Conservation (phyloP, 2,113 vertebrate species). For the Indicator indicator region DNA sequence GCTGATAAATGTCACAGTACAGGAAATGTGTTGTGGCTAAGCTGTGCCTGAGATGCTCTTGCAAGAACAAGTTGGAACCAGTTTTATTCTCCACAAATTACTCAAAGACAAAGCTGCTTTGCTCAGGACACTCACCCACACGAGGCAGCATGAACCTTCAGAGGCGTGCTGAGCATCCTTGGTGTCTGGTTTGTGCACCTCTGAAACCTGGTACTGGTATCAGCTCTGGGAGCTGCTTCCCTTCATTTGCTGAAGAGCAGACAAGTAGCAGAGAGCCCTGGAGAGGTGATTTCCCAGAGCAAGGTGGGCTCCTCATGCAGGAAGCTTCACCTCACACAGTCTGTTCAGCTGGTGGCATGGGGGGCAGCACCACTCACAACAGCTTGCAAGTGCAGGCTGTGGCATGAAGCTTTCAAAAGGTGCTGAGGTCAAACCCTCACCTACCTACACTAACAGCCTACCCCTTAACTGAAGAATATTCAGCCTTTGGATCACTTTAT, state of each 20-base stretch:
- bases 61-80: neutral
- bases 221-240: neutral
- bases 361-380: neutral
- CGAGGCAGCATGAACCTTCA: neutral
- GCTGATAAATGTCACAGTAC: neutral
- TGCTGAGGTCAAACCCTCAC: neutral
- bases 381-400: neutral
- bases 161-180: neutral
- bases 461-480: neutral
- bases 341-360: neutral
- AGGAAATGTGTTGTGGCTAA: constrained; percentile 4
- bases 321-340: neutral
- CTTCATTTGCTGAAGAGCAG: neutral
- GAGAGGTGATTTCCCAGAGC: neutral
- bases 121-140: neutral
- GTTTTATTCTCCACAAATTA: neutral
- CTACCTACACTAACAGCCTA: neutral
- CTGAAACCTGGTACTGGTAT: neutral
- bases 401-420: neutral
- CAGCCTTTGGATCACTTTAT: neutral
- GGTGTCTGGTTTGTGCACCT: neutral
- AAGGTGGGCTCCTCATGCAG: neutral
- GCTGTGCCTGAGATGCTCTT: neutral
- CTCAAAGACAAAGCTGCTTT: neutral
- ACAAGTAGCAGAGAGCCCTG: neutral